Percentiles rank a stretch among this genome's conserved stretches.
Conservation (phyloP, 2,888 invertebrate species). For the Callyntrura sp. region DNA sequence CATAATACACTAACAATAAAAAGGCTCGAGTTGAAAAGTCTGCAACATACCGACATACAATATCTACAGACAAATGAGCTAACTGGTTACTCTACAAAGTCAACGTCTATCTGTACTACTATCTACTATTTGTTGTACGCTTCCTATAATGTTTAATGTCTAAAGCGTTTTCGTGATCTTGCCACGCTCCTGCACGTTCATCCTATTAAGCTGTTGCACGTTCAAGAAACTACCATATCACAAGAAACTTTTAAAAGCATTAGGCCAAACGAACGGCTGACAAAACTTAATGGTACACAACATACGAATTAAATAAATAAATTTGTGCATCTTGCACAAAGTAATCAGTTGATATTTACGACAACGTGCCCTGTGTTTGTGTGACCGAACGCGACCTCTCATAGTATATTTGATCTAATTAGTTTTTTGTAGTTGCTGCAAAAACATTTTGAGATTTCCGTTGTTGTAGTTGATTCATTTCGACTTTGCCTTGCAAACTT, state of each 20-base stretch:
- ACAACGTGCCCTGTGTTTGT: neutral
- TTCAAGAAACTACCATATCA: conserved; percentile 2
- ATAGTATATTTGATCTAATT: neutral
- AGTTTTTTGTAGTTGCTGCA: neutral
- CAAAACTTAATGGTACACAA: neutral
- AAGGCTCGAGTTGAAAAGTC: no score
- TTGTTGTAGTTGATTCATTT: no score
- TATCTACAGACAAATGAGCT: no score
- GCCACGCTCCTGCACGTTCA: neutral
- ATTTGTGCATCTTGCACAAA: neutral
- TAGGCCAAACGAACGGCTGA: conserved; percentile 14
- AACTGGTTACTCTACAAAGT: no score
- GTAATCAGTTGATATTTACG: neutral
- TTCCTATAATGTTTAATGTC: no score
- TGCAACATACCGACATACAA: no score
- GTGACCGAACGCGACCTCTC: conserved; percentile 23
- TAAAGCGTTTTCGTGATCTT: no score
- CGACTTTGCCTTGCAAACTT: no score
- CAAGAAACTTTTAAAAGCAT: conserved; percentile 13
- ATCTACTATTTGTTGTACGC: no score
- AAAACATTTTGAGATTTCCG: neutral
- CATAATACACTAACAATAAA: no score
- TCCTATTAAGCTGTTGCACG: neutral
- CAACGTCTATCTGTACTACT: no score
- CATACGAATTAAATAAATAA: conserved; percentile 19